Evolutionary conservation across 2,888 invertebrate species (phyloP).

Genomic region (Stenurella melanura): DNA sequence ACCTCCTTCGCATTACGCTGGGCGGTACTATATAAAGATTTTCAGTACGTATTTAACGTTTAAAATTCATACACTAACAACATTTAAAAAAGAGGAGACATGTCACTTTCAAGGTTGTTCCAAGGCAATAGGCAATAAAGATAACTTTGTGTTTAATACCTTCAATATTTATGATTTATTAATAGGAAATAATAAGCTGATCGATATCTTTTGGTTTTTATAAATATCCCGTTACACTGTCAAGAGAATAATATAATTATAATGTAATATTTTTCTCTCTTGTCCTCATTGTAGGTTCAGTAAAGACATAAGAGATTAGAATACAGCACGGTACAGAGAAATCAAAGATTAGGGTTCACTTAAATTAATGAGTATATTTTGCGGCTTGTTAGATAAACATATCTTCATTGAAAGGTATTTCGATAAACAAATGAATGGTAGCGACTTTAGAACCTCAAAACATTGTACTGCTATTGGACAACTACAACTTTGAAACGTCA

Average conservation of each 20-base stretch:
- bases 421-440: conserved; percentile 41
- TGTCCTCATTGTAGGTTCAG: conserved; percentile 1
- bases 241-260: background rate
- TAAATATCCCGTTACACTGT: background rate
- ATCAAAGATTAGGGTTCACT: conserved; percentile 4
- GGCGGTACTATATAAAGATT: no score
- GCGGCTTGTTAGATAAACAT: conserved; percentile 30
- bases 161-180: no score
- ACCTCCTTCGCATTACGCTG: no score
- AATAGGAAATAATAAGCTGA: no score
- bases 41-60: no score
- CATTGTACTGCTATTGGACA: conserved; percentile 36
- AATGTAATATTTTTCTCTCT: background rate
- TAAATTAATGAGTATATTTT: conserved; percentile 39
- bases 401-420: conserved; percentile 26
- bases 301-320: conserved; percentile 23
- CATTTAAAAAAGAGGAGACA: no score
- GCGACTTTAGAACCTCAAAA: conserved; percentile 36
- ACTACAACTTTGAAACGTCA: conserved; percentile 36
- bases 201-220: background rate
- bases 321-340: background rate
- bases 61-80: no score
- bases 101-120: no score
- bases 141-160: no score
- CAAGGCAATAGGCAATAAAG: no score